These are phyloP conservation scores for Morbakka virulenta DNA, from an alignment of 30 jellyfish, hydroid and myxozoan genomes.

Conservation along the genomic window DNA sequence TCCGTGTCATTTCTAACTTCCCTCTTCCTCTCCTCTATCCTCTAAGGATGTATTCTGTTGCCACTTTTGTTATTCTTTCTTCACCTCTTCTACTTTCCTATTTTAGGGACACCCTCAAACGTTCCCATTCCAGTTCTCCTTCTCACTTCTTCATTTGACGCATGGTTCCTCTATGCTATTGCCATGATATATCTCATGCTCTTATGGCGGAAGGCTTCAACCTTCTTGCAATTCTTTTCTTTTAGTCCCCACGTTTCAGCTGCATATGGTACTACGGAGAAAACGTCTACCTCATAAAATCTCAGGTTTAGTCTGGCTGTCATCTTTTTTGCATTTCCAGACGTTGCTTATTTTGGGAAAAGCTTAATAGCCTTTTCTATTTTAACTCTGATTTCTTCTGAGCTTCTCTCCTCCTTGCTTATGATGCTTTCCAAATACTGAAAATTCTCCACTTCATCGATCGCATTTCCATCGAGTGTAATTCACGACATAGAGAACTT, in stretches of 20 bases:
- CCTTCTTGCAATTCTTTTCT: too few species aligned
- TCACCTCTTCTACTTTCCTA: neutral
- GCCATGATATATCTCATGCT: too few species aligned
- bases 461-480: neutral
- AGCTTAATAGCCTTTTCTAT: neutral
- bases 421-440: neutral
- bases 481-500: neutral
- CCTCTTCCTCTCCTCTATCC: neutral
- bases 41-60: neutral
- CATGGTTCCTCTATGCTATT: neutral
- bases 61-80: neutral
- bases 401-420: neutral
- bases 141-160: neutral
- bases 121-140: neutral
- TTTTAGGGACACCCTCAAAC: neutral
- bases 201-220: too few species aligned
- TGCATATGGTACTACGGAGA: too few species aligned
- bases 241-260: too few species aligned
- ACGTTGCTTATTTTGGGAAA: too few species aligned
- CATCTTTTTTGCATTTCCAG: too few species aligned
- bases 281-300: too few species aligned
- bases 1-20: neutral
- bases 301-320: too few species aligned
- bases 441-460: neutral
- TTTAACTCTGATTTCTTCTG: neutral